Conservation (phyloP, 2,113 vertebrate genomes). For the Macroglossus sobrinus region DNA sequence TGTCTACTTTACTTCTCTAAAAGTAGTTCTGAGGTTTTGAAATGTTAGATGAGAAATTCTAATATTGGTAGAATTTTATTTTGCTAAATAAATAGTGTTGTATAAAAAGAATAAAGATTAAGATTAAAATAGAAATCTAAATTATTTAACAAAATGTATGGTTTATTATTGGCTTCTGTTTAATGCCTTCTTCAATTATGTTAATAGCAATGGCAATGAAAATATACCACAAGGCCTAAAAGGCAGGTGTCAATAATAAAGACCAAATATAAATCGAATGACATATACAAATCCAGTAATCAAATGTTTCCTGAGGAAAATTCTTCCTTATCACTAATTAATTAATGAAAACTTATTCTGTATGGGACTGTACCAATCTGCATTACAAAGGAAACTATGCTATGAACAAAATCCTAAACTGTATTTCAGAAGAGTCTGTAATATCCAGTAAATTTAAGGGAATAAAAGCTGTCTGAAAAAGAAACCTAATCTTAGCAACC, state of each 20-base stretch:
- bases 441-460: neutral
- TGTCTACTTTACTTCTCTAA: neutral
- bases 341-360: neutral
- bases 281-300: neutral
- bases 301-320: neutral
- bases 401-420: constrained; percentile 26
- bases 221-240: neutral
- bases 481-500: constrained; percentile 49
- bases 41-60: neutral
- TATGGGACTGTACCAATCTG: neutral
- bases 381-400: neutral
- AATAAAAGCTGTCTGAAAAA: constrained; percentile 26
- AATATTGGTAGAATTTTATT: neutral
- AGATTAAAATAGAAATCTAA: neutral
- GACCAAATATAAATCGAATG: neutral
- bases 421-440: neutral
- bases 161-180: neutral
- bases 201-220: neutral
- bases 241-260: neutral
- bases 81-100: neutral
- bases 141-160: neutral
- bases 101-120: neutral
- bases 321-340: neutral
- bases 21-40: neutral
- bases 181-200: neutral